These are phyloP conservation scores for Triplophysa siluroides DNA, from an alignment of 2,113 vertebrate species.

Conservation along the genomic window DNA sequence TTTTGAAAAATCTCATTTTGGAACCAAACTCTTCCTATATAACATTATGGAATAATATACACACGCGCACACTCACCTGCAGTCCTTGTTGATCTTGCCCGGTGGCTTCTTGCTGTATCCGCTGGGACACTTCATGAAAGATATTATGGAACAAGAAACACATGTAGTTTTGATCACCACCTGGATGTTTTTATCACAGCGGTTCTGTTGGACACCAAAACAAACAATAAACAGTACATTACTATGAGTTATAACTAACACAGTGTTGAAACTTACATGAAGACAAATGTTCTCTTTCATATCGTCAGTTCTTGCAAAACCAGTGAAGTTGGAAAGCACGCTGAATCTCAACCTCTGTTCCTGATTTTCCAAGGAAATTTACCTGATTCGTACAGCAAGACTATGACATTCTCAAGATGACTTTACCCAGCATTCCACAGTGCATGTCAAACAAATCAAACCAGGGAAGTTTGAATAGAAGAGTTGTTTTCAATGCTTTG, in stretches of 20 bases:
- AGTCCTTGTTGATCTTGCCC: conserved; percentile 40
- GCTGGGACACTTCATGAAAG: conserved; percentile 49
- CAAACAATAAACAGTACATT: conserved; percentile 8
- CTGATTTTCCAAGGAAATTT: conserved; percentile 36
- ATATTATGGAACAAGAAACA: conserved; percentile 60
- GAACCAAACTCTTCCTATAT: too few relatives aligned
- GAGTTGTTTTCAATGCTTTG: not conserved
- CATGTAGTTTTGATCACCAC: conserved; percentile 60
- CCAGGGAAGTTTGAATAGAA: not conserved
- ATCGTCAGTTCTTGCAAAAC: not conserved
- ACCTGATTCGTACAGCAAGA: conserved; percentile 1
- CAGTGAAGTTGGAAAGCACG: not conserved
- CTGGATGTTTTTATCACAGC: conserved; percentile 57
- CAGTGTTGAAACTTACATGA: too few relatives aligned
- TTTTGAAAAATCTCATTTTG: too few relatives aligned
- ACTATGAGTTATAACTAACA: too few relatives aligned
- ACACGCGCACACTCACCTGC: conserved; percentile 61
- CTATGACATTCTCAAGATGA: not conserved
- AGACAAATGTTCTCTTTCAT: not conserved
- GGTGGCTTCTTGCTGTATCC: conserved; percentile 57
- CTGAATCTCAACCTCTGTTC: conserved; percentile 16
- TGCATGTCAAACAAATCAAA: not conserved
- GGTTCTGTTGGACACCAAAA: conserved; percentile 60
- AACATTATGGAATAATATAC: not conserved
- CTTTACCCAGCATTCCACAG: conserved; percentile 9